These are phyloP conservation scores for Drosophila littoralis DNA, from an alignment of 1,140 invertebrate species.

Conservation along the genomic window DNA sequence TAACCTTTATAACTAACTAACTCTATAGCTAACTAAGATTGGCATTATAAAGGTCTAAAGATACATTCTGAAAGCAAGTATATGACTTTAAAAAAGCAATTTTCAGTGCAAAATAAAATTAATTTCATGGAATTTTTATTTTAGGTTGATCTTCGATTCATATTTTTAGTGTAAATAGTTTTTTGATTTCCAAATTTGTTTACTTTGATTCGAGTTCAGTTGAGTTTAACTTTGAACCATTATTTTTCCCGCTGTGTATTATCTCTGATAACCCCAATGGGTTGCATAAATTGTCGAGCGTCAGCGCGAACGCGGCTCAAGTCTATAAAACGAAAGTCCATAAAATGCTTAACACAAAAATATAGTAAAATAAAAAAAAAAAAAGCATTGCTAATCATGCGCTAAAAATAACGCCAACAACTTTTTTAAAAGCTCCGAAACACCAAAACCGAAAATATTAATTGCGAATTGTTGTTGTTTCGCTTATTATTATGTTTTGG, in stretches of 20 bases:
- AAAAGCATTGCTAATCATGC: constrained; percentile 69
- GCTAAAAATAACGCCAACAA: constrained; percentile 77
- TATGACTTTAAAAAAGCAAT: too few relatives aligned
- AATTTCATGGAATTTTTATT: too few relatives aligned
- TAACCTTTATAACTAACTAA: too few relatives aligned
- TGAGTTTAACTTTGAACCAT: background rate
- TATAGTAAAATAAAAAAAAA: constrained; percentile 9
- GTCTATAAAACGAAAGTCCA: constrained; percentile 63
- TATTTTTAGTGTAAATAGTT: too few relatives aligned
- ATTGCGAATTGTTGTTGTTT: constrained; percentile 49
- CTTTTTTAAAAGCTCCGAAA: constrained; percentile 46
- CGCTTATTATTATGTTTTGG: constrained; percentile 37
- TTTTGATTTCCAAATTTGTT: too few relatives aligned
- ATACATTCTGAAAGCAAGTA: too few relatives aligned
- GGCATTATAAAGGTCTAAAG: too few relatives aligned
- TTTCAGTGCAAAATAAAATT: too few relatives aligned
- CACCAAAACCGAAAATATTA: constrained; percentile 35
- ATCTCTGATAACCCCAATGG: constrained; percentile 67
- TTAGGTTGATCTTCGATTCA: too few relatives aligned
- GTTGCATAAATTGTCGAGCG: constrained; percentile 49
- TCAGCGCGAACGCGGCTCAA: constrained; percentile 56
- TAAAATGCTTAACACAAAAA: constrained; percentile 52
- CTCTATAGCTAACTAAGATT: too few relatives aligned
- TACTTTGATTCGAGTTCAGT: background rate
- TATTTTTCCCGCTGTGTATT: constrained; percentile 1